Base-by-base conservation (phyloP, 2,888 invertebrate genomes). In the Acrobasis repandana region DNA sequence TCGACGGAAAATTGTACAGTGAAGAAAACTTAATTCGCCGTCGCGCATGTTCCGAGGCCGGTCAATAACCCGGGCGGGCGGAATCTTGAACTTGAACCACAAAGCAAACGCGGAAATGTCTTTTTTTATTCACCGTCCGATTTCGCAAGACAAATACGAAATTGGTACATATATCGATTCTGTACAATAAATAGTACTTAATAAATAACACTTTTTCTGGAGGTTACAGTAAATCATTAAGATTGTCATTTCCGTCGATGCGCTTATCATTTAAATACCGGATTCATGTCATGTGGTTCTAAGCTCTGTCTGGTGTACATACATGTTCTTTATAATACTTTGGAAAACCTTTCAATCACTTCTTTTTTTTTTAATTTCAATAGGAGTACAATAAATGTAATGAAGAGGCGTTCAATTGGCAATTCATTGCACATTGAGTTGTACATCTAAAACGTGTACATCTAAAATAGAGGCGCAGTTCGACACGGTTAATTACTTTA, bases 11-110 rank as follows among this genome's bases (percentile, higher is more conserved):
- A 71, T 67, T 65, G 61, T 68, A 71, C 56, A 64, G 57, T 59
- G 60, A 63, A 64, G 68, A 71, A 76, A 78, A 76, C 71, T 69
- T 72, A 75, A 74, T 72, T 74, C 68, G 67, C 58, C 61, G 61
- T 74, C 77, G 85, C 84, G 84, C 84, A 85, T 83, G 82, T 82
- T 79, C 80, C 70, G 75, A 67, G 75, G 71, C 76, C 84, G 87
- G 86, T 86, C 88, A 87, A 86, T 88, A 85, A 88, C 84, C 88
- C 74, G 67, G 64, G 70, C 74, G 73, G 79, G 76, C 73, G 74
- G 79, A 82, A 80, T 85, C 85, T 86, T 90, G 88, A 89, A 90
- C 90, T 89, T 89, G 88, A 90, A 88, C 86, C 83, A 84, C 75
- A 84, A 80, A 78, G 73, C 74, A 71, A 71, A 75, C 69, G 65